phyloP scores from a whole-genome alignment of 2,797 vertebrate species.

The Rhincodon typus region DNA sequence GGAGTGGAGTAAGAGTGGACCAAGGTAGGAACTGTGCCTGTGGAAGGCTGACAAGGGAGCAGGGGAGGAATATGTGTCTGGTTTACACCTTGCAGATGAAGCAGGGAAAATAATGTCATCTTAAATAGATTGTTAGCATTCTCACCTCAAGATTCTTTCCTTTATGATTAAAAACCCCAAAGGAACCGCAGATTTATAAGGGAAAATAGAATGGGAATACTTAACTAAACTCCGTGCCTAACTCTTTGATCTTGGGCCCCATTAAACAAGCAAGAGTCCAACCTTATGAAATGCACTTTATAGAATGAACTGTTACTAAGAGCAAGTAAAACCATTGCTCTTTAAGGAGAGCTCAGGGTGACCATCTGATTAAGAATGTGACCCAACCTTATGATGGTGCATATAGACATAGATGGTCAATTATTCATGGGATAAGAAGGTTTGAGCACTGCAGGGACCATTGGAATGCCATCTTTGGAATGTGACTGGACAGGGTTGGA shows the following conservation, averaged over 20 bases:
- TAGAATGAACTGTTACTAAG: not conserved
- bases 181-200: not conserved
- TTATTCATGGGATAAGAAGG: not conserved
- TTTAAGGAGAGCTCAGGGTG: no score
- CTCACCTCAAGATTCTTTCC: not conserved
- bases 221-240: not conserved
- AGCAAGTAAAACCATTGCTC: not conserved
- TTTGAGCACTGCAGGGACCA: not conserved
- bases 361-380: not conserved
- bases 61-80: no score
- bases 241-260: not conserved
- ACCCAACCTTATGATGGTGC: not conserved
- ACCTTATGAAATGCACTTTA: not conserved
- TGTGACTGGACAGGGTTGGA: not conserved
- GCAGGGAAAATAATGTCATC: not conserved
- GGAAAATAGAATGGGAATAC: not conserved
- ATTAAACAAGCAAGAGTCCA: not conserved
- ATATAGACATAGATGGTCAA: not conserved
- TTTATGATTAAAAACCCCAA: not conserved
- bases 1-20: no score
- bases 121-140: not conserved
- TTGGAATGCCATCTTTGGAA: conserved; percentile 30
- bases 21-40: no score
- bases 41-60: no score
- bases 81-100: no score